Base-by-base conservation (phyloP, 2,888 invertebrate species). In the Eledona agricola region DNA sequence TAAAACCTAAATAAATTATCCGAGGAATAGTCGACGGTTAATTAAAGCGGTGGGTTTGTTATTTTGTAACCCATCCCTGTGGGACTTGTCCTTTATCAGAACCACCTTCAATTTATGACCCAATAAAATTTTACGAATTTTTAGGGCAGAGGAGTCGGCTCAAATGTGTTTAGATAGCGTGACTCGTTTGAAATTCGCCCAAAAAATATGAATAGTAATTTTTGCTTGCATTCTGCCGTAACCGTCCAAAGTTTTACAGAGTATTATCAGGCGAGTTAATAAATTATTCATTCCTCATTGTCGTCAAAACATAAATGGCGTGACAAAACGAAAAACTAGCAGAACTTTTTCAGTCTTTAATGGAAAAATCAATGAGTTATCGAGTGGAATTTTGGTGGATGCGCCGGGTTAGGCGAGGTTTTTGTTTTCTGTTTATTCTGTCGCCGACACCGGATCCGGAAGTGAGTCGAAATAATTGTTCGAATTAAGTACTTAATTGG, bases 81-180 rank as follows among this genome's bases (percentile, higher is more conserved):
- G 34, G 34, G 34, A 34, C 3, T 31, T 11, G 3, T 5, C 31
- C 6, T 31, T 15, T 31, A 31, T 31, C 31, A 34, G 11, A 34
- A 17, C 20, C 12, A 23, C 37, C 2, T 23, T 23, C 22, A 20
- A 13, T 23, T 37, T 23, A 22, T 20, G 4, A 17, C 34, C 5
- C 6, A 37, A 37, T 37, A 37, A 37, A 37, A 37, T 10, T 37
- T 37, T 37, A 37, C 11, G 11, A 22, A 34, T 34, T 34, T 1
- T 4, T 34, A 5, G 5, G 7, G n/a, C 6, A 25, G 6, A 19
- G 6, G 19, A 3, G 19, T 5, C n/a, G n/a, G n/a, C n/a, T n/a
- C n/a, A n/a, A n/a, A n/a, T n/a, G n/a, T n/a, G n/a, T n/a, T n/a
- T n/a, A n/a, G n/a, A n/a, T n/a, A n/a, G n/a, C n/a, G n/a, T n/a